Percentiles rank a stretch among this genome's conserved stretches.
These are phyloP conservation scores for Carassius carassius DNA, from an alignment of 2,113 vertebrate genomes.

Conservation along the genomic window DNA sequence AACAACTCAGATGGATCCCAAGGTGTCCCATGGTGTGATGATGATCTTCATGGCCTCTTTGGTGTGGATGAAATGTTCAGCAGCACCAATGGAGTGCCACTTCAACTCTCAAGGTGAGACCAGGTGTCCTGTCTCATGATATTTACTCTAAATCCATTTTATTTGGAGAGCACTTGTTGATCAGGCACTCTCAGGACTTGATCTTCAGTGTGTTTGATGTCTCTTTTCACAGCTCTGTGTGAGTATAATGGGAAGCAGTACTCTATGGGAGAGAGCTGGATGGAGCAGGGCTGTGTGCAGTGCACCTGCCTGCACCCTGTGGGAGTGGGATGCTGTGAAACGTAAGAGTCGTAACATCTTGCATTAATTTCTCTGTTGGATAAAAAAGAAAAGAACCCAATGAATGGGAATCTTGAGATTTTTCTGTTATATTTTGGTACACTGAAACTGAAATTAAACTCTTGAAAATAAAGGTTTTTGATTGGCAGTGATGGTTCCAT, in stretches of 20 bases:
- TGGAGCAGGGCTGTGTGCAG: slow-evolving; percentile 85
- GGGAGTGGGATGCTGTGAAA: slow-evolving; percentile 94
- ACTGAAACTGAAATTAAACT: not conserved
- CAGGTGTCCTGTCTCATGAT: not conserved
- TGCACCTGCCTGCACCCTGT: slow-evolving; percentile 92
- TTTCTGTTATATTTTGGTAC: not conserved
- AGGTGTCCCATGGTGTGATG: slow-evolving; percentile 60
- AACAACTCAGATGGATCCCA: slow-evolving; percentile 73
- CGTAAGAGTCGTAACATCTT: slow-evolving; percentile 74
- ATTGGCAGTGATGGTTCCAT: not conserved
- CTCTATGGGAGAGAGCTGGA: slow-evolving; percentile 87
- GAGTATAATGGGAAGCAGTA: slow-evolving; percentile 80
- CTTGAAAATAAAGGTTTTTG: not conserved
- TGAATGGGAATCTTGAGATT: not conserved
- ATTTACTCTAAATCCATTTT: not conserved
- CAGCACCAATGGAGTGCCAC: slow-evolving; percentile 84
- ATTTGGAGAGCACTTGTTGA: not conserved
- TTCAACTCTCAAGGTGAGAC: slow-evolving; percentile 88
- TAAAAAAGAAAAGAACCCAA: not conserved
- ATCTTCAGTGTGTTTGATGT: not conserved
- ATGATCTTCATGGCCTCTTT: slow-evolving; percentile 60
- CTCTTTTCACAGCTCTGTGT: slow-evolving; percentile 78
- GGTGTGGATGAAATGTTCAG: slow-evolving; percentile 72
- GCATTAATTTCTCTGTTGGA: not conserved
- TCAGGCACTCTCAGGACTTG: not conserved